These are phyloP conservation scores for Vanessa cardui DNA, from an alignment of 2,888 invertebrate genomes.

Conservation along the genomic window DNA sequence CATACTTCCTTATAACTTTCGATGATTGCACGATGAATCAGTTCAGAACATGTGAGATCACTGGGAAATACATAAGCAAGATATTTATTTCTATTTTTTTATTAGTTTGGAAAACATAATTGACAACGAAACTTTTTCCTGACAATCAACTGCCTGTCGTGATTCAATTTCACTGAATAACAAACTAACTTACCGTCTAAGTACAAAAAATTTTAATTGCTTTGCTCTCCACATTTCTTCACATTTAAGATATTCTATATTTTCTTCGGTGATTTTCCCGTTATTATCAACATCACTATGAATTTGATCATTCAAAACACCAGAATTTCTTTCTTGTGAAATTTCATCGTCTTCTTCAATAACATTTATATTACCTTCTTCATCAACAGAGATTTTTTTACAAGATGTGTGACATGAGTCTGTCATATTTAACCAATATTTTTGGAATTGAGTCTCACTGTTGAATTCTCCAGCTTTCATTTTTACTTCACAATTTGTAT, in stretches of 20 bases:
- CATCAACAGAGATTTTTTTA: conserved; percentile 60
- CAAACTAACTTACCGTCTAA: conserved; percentile 57
- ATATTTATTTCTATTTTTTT: neutral
- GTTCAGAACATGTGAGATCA: conserved; percentile 66
- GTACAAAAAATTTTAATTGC: conserved; percentile 63
- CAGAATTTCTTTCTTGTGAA: conserved; percentile 42
- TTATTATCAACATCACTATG: conserved; percentile 22
- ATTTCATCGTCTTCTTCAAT: conserved; percentile 51
- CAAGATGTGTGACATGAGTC: conserved; percentile 57
- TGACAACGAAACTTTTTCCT: neutral
- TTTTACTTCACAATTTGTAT: conserved; percentile 60
- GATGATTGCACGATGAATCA: conserved; percentile 62
- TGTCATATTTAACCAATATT: conserved; percentile 65
- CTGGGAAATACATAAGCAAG: conserved; percentile 44
- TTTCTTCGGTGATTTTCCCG: conserved; percentile 34
- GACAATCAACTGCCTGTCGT: too few relatives aligned
- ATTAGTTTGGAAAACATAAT: neutral
- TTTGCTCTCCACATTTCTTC: conserved; percentile 60
- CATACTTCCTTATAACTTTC: conserved; percentile 61
- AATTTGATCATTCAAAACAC: conserved; percentile 39
- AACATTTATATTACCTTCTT: conserved; percentile 63
- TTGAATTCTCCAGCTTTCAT: conserved; percentile 51
- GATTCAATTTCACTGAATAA: neutral
- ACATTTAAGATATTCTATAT: conserved; percentile 56
- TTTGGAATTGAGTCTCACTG: conserved; percentile 49